Evolutionary conservation across 1,140 invertebrate species (phyloP).

Genomic region (Drosophila subobscura): DNA sequence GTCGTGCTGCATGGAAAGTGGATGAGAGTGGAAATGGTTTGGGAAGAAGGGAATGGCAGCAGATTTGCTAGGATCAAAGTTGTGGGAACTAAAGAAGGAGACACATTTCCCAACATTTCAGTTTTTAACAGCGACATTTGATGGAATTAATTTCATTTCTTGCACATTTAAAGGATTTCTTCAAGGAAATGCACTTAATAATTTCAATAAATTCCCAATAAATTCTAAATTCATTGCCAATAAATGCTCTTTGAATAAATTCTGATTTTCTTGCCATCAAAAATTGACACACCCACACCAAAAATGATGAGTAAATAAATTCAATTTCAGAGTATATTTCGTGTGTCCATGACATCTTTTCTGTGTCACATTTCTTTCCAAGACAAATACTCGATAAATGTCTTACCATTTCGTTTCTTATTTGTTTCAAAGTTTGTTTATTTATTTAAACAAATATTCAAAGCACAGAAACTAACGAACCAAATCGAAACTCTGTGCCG

Average conservation of each 20-base stretch:
- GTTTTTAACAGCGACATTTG: not conserved
- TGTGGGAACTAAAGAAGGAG: not conserved
- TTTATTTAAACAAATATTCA: slow-evolving; percentile 12
- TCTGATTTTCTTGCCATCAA: slow-evolving; percentile 3
- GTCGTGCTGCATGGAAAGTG: too few relatives aligned
- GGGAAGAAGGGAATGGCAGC: not conserved
- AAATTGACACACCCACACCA: slow-evolving; percentile 26
- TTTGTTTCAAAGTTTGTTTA: not conserved
- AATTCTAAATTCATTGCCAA: too few relatives aligned
- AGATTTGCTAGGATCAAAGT: too few relatives aligned
- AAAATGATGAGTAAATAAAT: slow-evolving; percentile 26
- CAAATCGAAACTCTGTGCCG: slow-evolving; percentile 8
- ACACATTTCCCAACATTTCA: not conserved
- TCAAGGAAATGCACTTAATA: slow-evolving; percentile 14
- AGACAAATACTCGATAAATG: slow-evolving; percentile 10
- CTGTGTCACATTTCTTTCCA: not conserved
- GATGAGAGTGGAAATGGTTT: too few relatives aligned
- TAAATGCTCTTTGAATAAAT: too few relatives aligned
- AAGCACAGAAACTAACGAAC: too few relatives aligned
- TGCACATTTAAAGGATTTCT: not conserved
- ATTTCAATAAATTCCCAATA: slow-evolving; percentile 20
- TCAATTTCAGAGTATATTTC: not conserved
- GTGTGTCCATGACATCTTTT: too few relatives aligned
- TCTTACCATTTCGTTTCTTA: not conserved
- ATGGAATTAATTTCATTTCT: slow-evolving; percentile 12